Percentiles rank a stretch among this genome's conserved stretches.
Evolutionary conservation across 2,888 invertebrate genomes (phyloP).

Genomic region (Aphidius colemani): DNA sequence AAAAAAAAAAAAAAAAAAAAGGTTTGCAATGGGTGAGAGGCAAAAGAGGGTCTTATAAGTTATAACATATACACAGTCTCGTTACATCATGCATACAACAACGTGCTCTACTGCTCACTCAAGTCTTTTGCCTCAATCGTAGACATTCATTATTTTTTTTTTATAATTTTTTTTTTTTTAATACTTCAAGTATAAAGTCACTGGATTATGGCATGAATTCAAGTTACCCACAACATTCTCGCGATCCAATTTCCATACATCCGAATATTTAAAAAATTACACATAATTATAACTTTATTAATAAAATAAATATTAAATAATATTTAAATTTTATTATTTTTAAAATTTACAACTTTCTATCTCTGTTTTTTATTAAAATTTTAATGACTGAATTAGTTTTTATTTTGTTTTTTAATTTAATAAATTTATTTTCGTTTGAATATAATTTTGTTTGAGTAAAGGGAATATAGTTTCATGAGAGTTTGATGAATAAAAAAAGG

Average conservation of each 20-base stretch:
- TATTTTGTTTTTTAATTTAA: too few relatives aligned
- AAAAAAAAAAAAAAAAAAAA: conserved; percentile 2
- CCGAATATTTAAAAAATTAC: not conserved
- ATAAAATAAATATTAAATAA: too few relatives aligned
- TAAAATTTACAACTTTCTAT: too few relatives aligned
- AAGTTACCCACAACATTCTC: conserved; percentile 1
- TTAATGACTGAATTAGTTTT: too few relatives aligned
- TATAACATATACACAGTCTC: conserved; percentile 8
- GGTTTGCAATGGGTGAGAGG: not conserved
- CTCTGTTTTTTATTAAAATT: too few relatives aligned
- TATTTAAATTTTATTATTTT: too few relatives aligned
- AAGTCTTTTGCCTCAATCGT: too few relatives aligned
- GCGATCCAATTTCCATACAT: conserved; percentile 14
- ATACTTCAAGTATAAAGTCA: not conserved
- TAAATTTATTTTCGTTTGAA: too few relatives aligned
- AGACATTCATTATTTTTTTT: conserved; percentile 1
- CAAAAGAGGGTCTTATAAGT: conserved; percentile 7
- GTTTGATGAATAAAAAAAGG: too few relatives aligned
- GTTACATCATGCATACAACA: conserved; percentile 29
- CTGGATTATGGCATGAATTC: not conserved
- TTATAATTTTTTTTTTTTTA: not conserved
- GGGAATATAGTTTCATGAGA: too few relatives aligned
- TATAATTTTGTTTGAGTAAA: too few relatives aligned
- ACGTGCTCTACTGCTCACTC: conserved; percentile 5
- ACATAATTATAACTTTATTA: too few relatives aligned